Percentiles rank a stretch among this genome's conserved stretches.
phyloP scores from a whole-genome alignment of 2,797 vertebrate genomes.

The Arctocebus calabarensis region DNA sequence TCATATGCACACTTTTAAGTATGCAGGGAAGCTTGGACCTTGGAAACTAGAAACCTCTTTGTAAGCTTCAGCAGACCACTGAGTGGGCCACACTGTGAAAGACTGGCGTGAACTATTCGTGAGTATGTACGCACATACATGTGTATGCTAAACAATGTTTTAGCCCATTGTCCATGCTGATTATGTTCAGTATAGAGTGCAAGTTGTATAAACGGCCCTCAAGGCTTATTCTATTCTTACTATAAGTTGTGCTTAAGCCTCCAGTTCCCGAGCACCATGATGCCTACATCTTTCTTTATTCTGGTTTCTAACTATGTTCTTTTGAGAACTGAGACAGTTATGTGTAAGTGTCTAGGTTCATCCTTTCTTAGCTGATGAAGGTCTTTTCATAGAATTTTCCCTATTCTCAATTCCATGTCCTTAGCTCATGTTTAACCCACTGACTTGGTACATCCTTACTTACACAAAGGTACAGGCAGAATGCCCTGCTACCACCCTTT shows the following conservation, averaged over 20 bases:
- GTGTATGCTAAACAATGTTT: not conserved
- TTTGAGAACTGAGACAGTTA: not conserved
- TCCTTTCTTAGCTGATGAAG: not conserved
- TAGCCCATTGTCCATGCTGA: not conserved
- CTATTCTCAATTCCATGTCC: not conserved
- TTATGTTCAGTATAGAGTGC: not conserved
- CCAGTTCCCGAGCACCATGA: not conserved
- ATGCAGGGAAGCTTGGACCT: not conserved
- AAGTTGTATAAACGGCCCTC: not conserved
- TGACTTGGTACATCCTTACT: not conserved
- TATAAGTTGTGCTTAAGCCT: not conserved
- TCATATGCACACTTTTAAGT: not conserved
- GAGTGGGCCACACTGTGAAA: not conserved
- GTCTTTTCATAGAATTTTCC: not conserved
- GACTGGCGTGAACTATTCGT: not conserved
- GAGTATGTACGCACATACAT: too few relatives aligned
- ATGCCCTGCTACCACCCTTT: not conserved
- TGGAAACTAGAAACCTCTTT: not conserved
- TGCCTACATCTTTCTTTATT: not conserved
- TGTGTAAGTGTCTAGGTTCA: not conserved
- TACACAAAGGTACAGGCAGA: not conserved
- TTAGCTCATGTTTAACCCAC: not conserved
- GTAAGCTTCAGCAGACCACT: not conserved
- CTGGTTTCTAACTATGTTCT: not conserved
- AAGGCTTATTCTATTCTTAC: not conserved